These are phyloP conservation scores for Drosophila simulans DNA, from an alignment of 1,140 invertebrate species.

Conservation along the genomic window DNA sequence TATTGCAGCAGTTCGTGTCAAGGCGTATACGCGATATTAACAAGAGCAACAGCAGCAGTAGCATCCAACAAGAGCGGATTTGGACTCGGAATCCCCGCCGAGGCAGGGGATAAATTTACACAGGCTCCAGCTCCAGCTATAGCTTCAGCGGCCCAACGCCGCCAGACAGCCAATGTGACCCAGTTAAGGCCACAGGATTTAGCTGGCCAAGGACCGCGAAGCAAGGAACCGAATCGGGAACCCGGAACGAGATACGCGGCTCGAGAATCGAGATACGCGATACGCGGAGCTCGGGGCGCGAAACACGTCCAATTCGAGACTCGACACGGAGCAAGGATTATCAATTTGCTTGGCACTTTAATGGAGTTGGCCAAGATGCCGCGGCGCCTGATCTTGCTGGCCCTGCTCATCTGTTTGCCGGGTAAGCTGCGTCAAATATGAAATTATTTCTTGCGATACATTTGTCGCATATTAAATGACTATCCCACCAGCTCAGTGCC, in stretches of 20 bases:
- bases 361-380: slow-evolving; percentile 65
- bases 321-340: slow-evolving; percentile 63
- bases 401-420: slow-evolving; percentile 49
- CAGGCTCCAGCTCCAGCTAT: slow-evolving; percentile 14
- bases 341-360: slow-evolving; percentile 72
- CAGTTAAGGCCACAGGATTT: slow-evolving; percentile 63
- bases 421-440: slow-evolving; percentile 68
- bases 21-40: slow-evolving; percentile 46
- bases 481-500: background rate
- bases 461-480: slow-evolving; percentile 65
- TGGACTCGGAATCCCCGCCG: slow-evolving; percentile 13
- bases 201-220: slow-evolving; percentile 41
- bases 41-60: slow-evolving; percentile 22
- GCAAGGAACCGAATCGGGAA: slow-evolving; percentile 32
- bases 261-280: background rate
- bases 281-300: slow-evolving; percentile 8
- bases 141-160: slow-evolving; percentile 21
- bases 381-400: slow-evolving; percentile 50
- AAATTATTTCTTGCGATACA: slow-evolving; percentile 46
- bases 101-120: slow-evolving; percentile 40
- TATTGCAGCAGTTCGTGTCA: slow-evolving; percentile 43
- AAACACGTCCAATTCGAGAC: slow-evolving; percentile 18
- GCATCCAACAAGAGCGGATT: slow-evolving; percentile 14
- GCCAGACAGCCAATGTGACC: slow-evolving; percentile 66
- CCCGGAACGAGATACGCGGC: slow-evolving; percentile 7